Percentiles rank a stretch among this genome's conserved stretches.
These are phyloP conservation scores for Gymnarchus niloticus DNA, from an alignment of 2,113 vertebrate species.

Conservation along the genomic window DNA sequence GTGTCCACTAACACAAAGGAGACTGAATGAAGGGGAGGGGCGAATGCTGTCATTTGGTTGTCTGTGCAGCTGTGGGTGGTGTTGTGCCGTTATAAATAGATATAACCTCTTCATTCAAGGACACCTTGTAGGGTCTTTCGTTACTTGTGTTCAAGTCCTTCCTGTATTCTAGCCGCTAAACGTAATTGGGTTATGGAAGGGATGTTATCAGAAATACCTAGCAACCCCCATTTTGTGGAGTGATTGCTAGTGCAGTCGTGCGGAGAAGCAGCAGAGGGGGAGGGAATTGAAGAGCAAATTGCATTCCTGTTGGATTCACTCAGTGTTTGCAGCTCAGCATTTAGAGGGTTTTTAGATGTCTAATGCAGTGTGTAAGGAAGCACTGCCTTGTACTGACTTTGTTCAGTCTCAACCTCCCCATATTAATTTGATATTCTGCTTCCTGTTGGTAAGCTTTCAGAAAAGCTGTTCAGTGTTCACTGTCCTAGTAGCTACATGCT, in stretches of 20 bases:
- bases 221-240: background rate
- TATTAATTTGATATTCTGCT: too few species aligned
- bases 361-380: background rate
- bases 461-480: background rate
- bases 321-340: background rate
- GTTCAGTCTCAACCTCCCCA: too few species aligned
- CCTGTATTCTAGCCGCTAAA: background rate
- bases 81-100: background rate
- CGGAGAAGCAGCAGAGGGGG: background rate
- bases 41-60: background rate
- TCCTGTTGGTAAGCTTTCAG: background rate
- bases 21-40: background rate
- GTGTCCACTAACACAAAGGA: constrained; percentile 3
- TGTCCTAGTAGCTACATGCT: background rate
- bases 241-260: too few species aligned
- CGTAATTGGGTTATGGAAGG: background rate
- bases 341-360: background rate
- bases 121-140: background rate
- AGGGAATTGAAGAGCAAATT: background rate
- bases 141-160: background rate
- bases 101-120: background rate
- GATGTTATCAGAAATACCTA: background rate
- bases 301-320: background rate
- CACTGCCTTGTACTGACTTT: background rate
- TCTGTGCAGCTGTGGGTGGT: background rate